phyloP scores from a whole-genome alignment of 2,113 vertebrate genomes.

The Neomonachus schauinslandi region DNA sequence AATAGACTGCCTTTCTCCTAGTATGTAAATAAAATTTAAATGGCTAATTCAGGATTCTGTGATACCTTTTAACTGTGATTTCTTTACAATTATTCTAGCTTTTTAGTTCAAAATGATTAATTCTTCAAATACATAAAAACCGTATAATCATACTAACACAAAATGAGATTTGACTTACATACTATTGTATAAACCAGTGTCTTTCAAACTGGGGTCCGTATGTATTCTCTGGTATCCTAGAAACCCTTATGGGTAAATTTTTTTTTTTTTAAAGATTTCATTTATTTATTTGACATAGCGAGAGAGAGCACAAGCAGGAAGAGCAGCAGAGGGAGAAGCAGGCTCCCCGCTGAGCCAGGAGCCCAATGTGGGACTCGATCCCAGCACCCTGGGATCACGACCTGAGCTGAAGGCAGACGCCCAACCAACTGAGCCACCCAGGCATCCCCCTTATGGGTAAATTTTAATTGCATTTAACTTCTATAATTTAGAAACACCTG shows the following conservation, averaged over 20 bases:
- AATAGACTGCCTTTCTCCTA: slow-evolving; percentile 6
- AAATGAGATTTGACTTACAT: slow-evolving; percentile 36
- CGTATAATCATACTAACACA: not conserved
- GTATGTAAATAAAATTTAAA: slow-evolving; percentile 23
- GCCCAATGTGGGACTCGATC: too few relatives aligned
- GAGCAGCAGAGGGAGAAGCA: too few relatives aligned
- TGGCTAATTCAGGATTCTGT: not conserved
- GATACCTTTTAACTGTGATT: slow-evolving; percentile 24
- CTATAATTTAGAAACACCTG: slow-evolving; percentile 26
- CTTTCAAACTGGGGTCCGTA: not conserved
- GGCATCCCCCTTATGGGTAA: not conserved
- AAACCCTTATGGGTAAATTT: not conserved
- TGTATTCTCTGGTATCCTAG: not conserved
- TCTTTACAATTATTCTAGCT: slow-evolving; percentile 32
- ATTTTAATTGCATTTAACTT: not conserved
- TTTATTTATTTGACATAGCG: too few relatives aligned
- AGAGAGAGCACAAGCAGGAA: too few relatives aligned
- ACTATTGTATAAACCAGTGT: not conserved
- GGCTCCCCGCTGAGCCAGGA: too few relatives aligned
- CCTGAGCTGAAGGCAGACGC: too few relatives aligned
- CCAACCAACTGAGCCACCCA: too few relatives aligned
- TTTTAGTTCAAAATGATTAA: slow-evolving; percentile 19
- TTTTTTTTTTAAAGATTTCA: not conserved
- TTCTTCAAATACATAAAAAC: slow-evolving; percentile 13
- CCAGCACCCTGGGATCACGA: too few relatives aligned